Conservation (phyloP, 2,113 vertebrate species). For the Phylloscopus whistleri region DNA sequence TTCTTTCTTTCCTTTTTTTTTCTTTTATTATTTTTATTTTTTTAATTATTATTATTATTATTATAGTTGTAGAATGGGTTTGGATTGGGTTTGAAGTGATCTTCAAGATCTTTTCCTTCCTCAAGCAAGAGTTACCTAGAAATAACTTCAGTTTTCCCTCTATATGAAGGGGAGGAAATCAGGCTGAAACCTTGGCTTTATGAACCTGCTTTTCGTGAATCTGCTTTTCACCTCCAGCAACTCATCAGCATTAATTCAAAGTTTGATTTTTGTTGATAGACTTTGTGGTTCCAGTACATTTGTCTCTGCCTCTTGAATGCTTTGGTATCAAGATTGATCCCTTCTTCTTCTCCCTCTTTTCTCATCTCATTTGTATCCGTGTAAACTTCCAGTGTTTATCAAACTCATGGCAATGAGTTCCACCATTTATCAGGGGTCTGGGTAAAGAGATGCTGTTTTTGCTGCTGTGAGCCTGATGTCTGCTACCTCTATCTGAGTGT, state of each 20-base stretch:
- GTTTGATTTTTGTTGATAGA: neutral
- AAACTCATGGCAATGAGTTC: neutral
- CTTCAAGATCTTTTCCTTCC: neutral
- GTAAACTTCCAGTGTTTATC: neutral
- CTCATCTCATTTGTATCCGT: fast-evolving
- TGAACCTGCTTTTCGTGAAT: neutral
- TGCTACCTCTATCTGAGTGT: neutral
- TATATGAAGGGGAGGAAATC: neutral
- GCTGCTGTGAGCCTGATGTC: neutral
- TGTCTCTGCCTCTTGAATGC: neutral
- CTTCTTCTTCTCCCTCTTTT: neutral
- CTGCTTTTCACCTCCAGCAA: neutral
- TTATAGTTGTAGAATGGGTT: neutral
- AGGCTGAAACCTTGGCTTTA: neutral
- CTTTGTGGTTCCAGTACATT: neutral
- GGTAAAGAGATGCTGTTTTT: neutral
- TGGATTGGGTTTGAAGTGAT: neutral
- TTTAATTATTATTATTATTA: neutral
- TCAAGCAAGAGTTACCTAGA: neutral
- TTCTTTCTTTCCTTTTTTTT: too few relatives aligned
- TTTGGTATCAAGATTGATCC: neutral
- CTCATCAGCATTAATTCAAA: neutral
- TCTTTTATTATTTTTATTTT: too few relatives aligned
- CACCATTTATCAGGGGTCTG: neutral
- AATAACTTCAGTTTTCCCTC: neutral